A percentile compares a stretch with the other conserved stretches of the same genome.
Conservation (phyloP, 2,888 invertebrate genomes). For the Andrena marginata region DNA sequence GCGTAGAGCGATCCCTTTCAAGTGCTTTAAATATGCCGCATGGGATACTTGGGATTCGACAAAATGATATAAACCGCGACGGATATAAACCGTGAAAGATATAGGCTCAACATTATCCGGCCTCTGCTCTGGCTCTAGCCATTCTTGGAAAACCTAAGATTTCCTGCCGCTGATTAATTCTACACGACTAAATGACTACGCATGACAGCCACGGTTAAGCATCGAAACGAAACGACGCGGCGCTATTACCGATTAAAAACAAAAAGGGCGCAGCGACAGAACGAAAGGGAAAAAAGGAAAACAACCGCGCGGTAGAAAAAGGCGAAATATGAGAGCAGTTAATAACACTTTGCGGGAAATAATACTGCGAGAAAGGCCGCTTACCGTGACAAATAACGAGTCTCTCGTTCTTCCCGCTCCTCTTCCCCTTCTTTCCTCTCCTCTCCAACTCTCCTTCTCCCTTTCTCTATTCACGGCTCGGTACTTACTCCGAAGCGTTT, state of each 20-base stretch:
- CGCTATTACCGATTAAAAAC: conserved; percentile 83
- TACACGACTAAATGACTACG: conserved; percentile 81
- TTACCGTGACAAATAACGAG: conserved; percentile 84
- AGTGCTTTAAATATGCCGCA: too few species aligned
- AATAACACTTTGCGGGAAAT: conserved; percentile 85
- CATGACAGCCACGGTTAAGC: conserved; percentile 81
- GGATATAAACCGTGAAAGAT: too few species aligned
- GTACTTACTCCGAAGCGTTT: conserved; percentile 60
- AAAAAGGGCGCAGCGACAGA: conserved; percentile 71
- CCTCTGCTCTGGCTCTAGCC: too few species aligned
- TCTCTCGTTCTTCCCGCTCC: conserved; percentile 71
- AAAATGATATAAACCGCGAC: too few species aligned
- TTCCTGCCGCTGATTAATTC: conserved; percentile 79
- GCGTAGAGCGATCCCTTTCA: too few species aligned
- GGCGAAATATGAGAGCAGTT: conserved; percentile 85
- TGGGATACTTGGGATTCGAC: too few species aligned
- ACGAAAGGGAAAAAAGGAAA: conserved; percentile 71
- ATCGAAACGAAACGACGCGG: conserved; percentile 81
- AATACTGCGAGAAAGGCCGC: conserved; percentile 85
- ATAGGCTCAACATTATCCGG: too few species aligned
- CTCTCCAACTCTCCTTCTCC: conserved; percentile 34
- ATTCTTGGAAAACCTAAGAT: conserved; percentile 59
- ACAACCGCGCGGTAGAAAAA: conserved; percentile 80
- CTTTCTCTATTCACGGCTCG: conserved; percentile 50
- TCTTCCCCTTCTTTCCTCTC: conserved; percentile 31